These are phyloP conservation scores for Edolisoma coerulescens DNA, from an alignment of 2,113 vertebrate genomes.

Conservation along the genomic window DNA sequence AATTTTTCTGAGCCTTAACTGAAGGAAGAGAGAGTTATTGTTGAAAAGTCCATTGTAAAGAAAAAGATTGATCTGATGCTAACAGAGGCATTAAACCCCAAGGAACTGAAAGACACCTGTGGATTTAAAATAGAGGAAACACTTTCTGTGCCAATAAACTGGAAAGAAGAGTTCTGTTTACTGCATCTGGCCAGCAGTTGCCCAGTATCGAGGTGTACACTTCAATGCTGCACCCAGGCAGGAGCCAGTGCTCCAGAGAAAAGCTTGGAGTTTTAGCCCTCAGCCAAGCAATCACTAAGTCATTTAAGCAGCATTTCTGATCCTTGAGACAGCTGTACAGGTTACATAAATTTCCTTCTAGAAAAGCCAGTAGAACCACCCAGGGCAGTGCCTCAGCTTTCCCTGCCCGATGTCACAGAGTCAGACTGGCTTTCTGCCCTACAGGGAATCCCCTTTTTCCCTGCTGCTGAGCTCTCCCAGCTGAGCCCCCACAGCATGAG, in stretches of 20 bases:
- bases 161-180: not conserved
- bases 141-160: not conserved
- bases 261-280: not conserved
- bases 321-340: not conserved
- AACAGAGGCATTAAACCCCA: not conserved
- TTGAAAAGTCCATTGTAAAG: slow-evolving; percentile 10
- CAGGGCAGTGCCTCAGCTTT: not conserved
- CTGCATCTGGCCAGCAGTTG: not conserved
- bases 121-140: not conserved
- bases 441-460: not conserved
- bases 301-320: not conserved
- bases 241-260: not conserved
- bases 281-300: not conserved
- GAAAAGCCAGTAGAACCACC: not conserved
- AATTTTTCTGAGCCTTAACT: not conserved
- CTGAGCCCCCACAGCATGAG: not conserved
- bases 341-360: not conserved
- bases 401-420: accelerated
- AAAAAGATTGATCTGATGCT: not conserved
- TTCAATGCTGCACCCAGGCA: not conserved
- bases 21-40: not conserved
- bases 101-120: not conserved
- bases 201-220: not conserved
- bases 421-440: not conserved
- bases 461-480: not conserved